These are phyloP conservation scores for Minunthozetes semirufus DNA, from an alignment of 2,888 invertebrate genomes.

Conservation along the genomic window DNA sequence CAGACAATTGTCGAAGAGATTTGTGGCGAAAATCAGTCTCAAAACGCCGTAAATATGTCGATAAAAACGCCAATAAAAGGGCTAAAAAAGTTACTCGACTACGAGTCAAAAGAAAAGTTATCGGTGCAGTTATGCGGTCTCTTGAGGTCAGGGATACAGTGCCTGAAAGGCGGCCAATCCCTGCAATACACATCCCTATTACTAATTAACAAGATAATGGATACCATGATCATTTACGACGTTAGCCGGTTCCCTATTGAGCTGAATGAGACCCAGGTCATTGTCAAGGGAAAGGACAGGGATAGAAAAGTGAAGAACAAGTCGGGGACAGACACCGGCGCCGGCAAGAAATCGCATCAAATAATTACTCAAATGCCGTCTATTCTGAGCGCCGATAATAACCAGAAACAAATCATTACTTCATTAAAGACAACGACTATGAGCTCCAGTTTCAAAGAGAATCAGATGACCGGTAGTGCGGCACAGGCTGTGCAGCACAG, in stretches of 20 bases:
- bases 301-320: not conserved
- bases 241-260: constrained; percentile 38
- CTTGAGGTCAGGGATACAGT: constrained; percentile 54
- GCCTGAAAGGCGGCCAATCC: constrained; percentile 56
- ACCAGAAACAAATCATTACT: too few relatives aligned
- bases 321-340: not conserved
- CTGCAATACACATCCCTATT: constrained; percentile 58
- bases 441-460: too few relatives aligned
- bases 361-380: too few relatives aligned
- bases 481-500: too few relatives aligned
- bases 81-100: constrained; percentile 16
- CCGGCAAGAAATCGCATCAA: not conserved
- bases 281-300: not conserved
- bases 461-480: too few relatives aligned
- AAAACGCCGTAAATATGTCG: not conserved
- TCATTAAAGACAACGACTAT: too few relatives aligned
- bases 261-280: not conserved
- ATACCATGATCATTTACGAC: constrained; percentile 53
- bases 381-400: too few relatives aligned
- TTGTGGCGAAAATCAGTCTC: not conserved
- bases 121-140: constrained; percentile 54
- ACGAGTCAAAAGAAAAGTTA: constrained; percentile 45
- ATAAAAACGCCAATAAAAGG: not conserved
- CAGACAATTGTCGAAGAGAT: constrained; percentile 18
- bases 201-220: constrained; percentile 57